Evolutionary conservation across 2,888 invertebrate species (phyloP).

Genomic region (Eilema caniola): DNA sequence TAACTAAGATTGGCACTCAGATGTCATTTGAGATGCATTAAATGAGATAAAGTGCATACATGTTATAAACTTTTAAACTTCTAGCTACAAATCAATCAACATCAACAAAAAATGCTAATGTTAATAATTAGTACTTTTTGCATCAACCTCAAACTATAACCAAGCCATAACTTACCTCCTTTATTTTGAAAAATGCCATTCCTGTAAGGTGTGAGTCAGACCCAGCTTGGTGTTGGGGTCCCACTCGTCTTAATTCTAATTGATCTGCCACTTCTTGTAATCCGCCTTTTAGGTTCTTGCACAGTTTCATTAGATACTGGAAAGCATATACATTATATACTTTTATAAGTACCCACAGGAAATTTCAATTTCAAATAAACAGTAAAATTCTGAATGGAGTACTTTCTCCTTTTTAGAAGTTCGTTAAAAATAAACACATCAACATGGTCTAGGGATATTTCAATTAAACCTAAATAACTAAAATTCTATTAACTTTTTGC

Average conservation of each 20-base stretch:
- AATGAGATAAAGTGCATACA: too few species aligned
- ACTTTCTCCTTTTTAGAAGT: too few species aligned
- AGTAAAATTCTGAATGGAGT: too few species aligned
- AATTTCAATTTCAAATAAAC: too few species aligned
- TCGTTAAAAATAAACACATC: too few species aligned
- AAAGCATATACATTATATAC: constrained; percentile 17
- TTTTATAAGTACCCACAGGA: neutral
- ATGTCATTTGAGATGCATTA: neutral
- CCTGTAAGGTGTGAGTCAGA: constrained; percentile 98
- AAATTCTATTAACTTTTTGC: too few species aligned
- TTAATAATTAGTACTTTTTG: neutral
- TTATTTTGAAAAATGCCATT: constrained; percentile 95
- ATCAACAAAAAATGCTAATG: neutral
- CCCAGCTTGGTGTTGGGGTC: constrained; percentile 99
- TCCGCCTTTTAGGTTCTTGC: constrained; percentile 99
- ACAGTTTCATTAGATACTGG: constrained; percentile 98
- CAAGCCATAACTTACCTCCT: constrained; percentile 56
- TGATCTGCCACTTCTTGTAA: constrained; percentile 99
- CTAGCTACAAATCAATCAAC: neutral
- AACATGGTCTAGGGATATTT: too few species aligned
- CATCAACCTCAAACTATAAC: constrained; percentile 7
- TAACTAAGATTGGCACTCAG: neutral
- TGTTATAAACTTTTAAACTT: too few species aligned
- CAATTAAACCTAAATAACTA: too few species aligned
- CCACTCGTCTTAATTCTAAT: constrained; percentile 95